These are phyloP conservation scores for Escarpia spicata DNA, from an alignment of 2,888 invertebrate genomes.

Conservation along the genomic window DNA sequence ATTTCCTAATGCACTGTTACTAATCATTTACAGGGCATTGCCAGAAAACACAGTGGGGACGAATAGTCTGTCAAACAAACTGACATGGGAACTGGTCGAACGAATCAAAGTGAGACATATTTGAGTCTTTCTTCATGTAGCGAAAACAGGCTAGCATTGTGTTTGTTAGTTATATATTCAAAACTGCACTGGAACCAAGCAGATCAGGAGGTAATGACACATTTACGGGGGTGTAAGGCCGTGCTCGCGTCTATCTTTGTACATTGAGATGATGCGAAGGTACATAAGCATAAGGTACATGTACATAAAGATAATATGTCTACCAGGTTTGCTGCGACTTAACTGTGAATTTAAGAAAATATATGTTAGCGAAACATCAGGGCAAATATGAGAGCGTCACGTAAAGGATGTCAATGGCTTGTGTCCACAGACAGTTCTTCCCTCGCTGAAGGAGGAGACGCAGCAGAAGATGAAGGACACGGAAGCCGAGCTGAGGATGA, in stretches of 20 bases:
- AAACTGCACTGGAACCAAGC: too few species aligned
- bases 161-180: too few species aligned
- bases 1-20: not conserved
- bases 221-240: not conserved
- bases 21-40: not conserved
- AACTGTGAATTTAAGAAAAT: too few species aligned
- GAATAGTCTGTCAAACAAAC: constrained; percentile 13
- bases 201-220: not conserved
- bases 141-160: too few species aligned
- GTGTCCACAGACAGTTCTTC: not conserved
- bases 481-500: not conserved
- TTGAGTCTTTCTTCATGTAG: not conserved
- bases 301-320: too few species aligned
- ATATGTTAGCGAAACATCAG: not conserved
- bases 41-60: not conserved
- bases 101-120: not conserved
- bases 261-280: not conserved
- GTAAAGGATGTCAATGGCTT: not conserved
- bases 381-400: not conserved
- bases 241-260: not conserved
- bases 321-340: too few species aligned
- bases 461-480: constrained; percentile 6
- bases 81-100: not conserved
- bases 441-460: constrained; percentile 22
- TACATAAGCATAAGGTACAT: not conserved